Conservation (phyloP, 2,113 vertebrate species). For the Leuciscus idus region DNA sequence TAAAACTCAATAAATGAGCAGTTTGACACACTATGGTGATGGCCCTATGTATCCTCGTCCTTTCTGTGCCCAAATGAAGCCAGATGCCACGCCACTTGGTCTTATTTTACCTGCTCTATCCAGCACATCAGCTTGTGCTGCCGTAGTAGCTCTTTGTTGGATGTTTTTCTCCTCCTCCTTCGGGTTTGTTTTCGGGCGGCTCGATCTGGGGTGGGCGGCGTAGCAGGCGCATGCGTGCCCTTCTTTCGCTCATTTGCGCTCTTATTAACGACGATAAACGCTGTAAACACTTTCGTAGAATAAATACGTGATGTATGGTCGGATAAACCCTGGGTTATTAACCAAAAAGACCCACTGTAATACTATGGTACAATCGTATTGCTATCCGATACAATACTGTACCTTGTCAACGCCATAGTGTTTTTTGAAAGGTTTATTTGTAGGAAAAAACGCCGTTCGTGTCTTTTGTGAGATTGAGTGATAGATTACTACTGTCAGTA, state of each 20-base stretch:
- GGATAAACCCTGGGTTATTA: neutral
- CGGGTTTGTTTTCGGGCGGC: conserved; percentile 72
- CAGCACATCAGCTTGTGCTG: conserved; percentile 47
- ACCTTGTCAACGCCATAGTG: neutral
- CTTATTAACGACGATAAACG: conserved; percentile 48
- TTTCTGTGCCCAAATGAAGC: neutral
- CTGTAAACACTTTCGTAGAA: conserved; percentile 23
- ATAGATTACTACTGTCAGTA: neutral
- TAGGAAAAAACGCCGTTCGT: neutral
- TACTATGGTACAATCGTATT: neutral
- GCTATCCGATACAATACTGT: neutral
- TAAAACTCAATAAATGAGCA: conserved; percentile 13
- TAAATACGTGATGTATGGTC: neutral
- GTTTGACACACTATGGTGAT: conserved; percentile 21
- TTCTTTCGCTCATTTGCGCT: conserved; percentile 66
- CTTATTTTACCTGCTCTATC: conserved; percentile 44
- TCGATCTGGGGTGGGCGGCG: conserved; percentile 63
- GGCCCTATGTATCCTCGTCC: conserved; percentile 1
- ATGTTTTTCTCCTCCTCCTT: conserved; percentile 67
- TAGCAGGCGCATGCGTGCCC: conserved; percentile 77
- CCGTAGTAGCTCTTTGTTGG: conserved; percentile 59
- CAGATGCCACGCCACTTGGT: neutral
- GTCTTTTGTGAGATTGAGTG: neutral
- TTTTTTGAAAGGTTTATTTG: neutral
- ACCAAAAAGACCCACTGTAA: neutral